A percentile compares a stretch with the other conserved stretches of the same genome.
phyloP scores from a whole-genome alignment of 1,140 invertebrate species.

The Batillaria attramentaria region DNA sequence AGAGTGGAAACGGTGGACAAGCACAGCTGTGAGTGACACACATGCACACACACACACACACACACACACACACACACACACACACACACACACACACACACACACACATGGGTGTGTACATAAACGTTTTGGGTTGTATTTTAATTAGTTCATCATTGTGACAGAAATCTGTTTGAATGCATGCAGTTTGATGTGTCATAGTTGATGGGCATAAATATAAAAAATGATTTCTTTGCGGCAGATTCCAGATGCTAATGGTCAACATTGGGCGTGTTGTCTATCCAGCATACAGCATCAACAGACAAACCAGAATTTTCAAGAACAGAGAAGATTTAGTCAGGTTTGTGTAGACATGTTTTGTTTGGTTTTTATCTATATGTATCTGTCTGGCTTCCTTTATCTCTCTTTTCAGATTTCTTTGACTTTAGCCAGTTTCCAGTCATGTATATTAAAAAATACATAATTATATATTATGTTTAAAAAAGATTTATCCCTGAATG shows the following conservation, averaged over 20 bases:
- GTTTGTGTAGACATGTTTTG: constrained; percentile 50
- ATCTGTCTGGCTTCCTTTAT: no score
- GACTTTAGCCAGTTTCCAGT: no score
- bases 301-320: constrained; percentile 69
- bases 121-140: no score
- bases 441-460: no score
- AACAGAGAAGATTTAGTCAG: constrained; percentile 71
- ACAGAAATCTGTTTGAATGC: background rate
- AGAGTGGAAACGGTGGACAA: constrained; percentile 60
- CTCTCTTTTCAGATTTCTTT: no score
- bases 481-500: no score
- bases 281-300: constrained; percentile 72
- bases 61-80: no score
- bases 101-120: background rate
- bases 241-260: constrained; percentile 73
- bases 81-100: background rate
- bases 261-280: constrained; percentile 74
- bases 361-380: background rate
- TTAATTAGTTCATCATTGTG: background rate
- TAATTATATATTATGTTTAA: no score
- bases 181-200: background rate
- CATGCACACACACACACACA: background rate
- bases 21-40: constrained; percentile 67
- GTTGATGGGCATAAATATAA: background rate
- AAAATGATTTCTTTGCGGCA: constrained; percentile 34